Evolutionary conservation across 2,888 invertebrate genomes (phyloP).

Genomic region (Ectropis crepuscularia): DNA sequence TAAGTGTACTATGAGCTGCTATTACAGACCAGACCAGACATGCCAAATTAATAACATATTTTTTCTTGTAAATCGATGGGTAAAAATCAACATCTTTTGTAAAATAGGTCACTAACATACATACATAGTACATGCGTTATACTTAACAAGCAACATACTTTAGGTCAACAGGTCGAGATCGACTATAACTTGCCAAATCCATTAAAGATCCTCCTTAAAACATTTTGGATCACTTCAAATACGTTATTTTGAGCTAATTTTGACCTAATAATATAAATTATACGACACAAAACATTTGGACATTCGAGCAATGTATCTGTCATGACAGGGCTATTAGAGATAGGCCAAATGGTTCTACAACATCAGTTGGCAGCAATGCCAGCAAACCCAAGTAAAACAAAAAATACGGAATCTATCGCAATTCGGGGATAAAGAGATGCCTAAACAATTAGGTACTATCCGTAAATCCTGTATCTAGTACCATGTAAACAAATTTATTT

Average conservation of each 20-base stretch:
- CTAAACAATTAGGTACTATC: background rate
- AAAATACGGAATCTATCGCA: background rate
- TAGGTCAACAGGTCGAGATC: background rate
- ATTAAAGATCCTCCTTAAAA: background rate
- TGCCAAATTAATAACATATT: too few relatives aligned
- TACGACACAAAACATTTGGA: slow-evolving; percentile 9
- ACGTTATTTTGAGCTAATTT: slow-evolving; percentile 1
- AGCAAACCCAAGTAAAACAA: background rate
- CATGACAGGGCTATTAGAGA: slow-evolving; percentile 13
- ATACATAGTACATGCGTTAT: background rate
- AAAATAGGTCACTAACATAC: background rate
- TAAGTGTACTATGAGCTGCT: too few relatives aligned
- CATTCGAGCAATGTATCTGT: slow-evolving; percentile 6
- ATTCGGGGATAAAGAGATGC: background rate
- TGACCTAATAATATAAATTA: background rate
- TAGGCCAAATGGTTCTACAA: slow-evolving; percentile 11
- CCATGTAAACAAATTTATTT: too few relatives aligned
- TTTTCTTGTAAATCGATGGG: too few relatives aligned
- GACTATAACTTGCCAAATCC: slow-evolving; percentile 8
- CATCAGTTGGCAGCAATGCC: slow-evolving; percentile 15
- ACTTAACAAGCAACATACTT: background rate
- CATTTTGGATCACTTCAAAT: background rate
- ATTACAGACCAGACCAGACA: too few relatives aligned
- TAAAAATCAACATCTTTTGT: background rate
- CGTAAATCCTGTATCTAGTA: too few relatives aligned